A percentile compares a stretch with the other conserved stretches of the same genome.
Conservation (phyloP, 2,113 vertebrate species). For the Solea solea region DNA sequence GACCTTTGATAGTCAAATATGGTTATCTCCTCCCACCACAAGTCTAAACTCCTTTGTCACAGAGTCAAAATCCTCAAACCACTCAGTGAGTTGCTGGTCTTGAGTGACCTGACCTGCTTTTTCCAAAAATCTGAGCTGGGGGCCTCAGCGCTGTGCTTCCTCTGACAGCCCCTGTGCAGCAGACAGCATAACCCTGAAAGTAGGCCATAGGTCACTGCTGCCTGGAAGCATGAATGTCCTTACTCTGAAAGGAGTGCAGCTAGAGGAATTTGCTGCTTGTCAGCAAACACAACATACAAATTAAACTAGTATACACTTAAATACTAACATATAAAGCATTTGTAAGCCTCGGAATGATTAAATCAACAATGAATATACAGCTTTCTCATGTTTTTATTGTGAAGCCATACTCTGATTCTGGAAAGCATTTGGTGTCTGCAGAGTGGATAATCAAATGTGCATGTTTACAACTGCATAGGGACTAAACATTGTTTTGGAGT, state of each 20-base stretch:
- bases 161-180: conserved; percentile 28
- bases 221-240: conserved; percentile 68
- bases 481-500: conserved; percentile 13
- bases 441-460: background rate
- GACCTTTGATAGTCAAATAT: conserved; percentile 19
- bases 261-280: conserved; percentile 14
- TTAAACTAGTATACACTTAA: conserved; percentile 1
- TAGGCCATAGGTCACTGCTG: conserved; percentile 77
- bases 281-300: background rate
- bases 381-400: background rate
- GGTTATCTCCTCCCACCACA: conserved; percentile 4
- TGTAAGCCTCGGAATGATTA: background rate
- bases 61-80: background rate
- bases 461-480: background rate
- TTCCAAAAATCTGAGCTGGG: conserved; percentile 6
- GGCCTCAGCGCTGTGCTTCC: conserved; percentile 19
- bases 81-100: background rate
- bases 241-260: conserved; percentile 44
- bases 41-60: background rate
- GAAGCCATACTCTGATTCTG: conserved; percentile 7
- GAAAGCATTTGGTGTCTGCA: conserved; percentile 3
- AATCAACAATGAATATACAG: background rate
- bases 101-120: conserved; percentile 9
- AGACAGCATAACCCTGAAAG: conserved; percentile 54
- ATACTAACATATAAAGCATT: background rate